Percentiles rank a stretch among this genome's conserved stretches.
Conservation (phyloP, 2,888 invertebrate genomes). For the Protonemura montana region DNA sequence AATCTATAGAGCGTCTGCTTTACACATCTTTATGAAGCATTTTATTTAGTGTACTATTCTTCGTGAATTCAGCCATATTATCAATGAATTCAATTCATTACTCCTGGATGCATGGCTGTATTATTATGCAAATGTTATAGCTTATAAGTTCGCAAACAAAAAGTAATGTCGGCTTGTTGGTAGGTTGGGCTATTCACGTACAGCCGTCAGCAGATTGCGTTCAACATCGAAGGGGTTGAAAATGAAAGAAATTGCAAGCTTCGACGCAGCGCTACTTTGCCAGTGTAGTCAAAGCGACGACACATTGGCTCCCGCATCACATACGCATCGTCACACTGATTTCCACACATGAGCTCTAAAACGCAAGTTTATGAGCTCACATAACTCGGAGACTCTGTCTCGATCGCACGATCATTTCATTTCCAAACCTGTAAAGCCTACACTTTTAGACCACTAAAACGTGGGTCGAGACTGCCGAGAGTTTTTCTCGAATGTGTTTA, state of each 20-base stretch:
- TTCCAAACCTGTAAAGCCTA: neutral
- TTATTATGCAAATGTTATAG: slow-evolving; percentile 7
- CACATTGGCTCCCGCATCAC: neutral
- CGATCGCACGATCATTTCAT: slow-evolving; percentile 37
- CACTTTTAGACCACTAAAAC: slow-evolving; percentile 21
- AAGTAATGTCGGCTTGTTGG: neutral
- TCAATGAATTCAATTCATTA: slow-evolving; percentile 10
- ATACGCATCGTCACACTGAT: neutral
- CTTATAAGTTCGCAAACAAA: neutral
- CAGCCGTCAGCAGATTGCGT: neutral
- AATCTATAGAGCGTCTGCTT: too few species aligned
- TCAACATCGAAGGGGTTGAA: slow-evolving; percentile 26
- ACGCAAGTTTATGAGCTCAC: slow-evolving; percentile 15
- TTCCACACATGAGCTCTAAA: slow-evolving; percentile 18
- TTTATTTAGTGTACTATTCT: neutral
- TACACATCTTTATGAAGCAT: too few species aligned
- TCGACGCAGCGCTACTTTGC: neutral
- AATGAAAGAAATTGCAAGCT: neutral
- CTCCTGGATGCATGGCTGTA: neutral
- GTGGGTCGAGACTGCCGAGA: neutral
- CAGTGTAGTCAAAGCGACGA: neutral
- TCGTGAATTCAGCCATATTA: neutral
- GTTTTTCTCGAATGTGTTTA: slow-evolving; percentile 25
- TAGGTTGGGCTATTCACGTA: neutral
- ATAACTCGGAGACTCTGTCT: slow-evolving; percentile 21